Percentiles rank a stretch among this genome's conserved stretches.
Conservation (phyloP, 2,113 vertebrate genomes). For the Glareola pratincola region DNA sequence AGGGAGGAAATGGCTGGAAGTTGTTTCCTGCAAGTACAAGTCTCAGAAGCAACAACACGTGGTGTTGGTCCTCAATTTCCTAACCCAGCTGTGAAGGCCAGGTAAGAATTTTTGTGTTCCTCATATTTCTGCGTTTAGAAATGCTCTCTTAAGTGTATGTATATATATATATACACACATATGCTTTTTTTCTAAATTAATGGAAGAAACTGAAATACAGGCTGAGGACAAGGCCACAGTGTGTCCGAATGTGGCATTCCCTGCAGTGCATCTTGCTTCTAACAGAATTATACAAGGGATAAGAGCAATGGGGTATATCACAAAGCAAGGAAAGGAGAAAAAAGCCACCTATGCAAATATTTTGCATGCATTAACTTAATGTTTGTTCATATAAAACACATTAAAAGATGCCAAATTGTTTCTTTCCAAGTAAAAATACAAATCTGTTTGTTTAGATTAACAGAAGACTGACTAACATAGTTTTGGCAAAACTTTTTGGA, state of each 20-base stretch:
- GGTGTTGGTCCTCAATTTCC: neutral
- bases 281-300: neutral
- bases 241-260: neutral
- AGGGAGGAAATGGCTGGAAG: neutral
- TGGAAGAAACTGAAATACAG: neutral
- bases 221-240: neutral
- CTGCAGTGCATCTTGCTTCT: neutral
- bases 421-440: neutral
- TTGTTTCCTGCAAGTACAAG: neutral
- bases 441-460: neutral
- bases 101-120: neutral
- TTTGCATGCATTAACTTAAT: neutral
- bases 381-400: neutral
- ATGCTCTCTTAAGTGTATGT: neutral
- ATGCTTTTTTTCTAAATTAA: neutral
- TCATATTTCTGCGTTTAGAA: neutral
- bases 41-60: neutral
- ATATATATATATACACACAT: neutral
- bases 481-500: neutral
- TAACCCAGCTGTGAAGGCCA: neutral
- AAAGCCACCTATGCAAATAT: neutral
- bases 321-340: neutral
- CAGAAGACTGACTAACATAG: neutral
- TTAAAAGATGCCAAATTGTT: neutral
- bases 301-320: fast-evolving